phyloP scores from a whole-genome alignment of 2,113 vertebrate genomes.

The Sinocyclocheilus maitianheensis region DNA sequence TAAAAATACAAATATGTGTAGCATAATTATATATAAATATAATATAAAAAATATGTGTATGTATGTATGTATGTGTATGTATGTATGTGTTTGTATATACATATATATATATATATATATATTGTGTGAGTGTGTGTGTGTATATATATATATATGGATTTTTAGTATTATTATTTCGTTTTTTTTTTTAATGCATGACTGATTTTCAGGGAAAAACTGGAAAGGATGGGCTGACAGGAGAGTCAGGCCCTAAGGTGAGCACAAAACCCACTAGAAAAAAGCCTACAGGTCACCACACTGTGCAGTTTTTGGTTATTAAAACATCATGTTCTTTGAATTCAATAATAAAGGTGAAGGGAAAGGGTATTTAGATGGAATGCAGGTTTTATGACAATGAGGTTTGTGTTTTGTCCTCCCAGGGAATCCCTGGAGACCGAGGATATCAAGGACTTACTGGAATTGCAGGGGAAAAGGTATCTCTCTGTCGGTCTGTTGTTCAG shows the following conservation, averaged over 20 bases:
- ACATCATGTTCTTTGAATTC: background rate
- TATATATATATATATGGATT: too few species aligned
- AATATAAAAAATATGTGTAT: too few species aligned
- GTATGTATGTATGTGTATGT: too few species aligned
- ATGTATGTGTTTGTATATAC: too few species aligned
- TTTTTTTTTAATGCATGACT: constrained; percentile 11
- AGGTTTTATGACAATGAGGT: background rate
- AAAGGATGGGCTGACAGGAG: constrained; percentile 64
- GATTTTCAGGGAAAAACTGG: constrained; percentile 73
- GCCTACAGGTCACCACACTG: background rate
- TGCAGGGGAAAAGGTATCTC: constrained; percentile 57
- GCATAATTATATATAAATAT: too few species aligned
- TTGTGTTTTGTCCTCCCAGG: constrained; percentile 59
- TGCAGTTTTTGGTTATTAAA: background rate
- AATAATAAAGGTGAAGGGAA: background rate
- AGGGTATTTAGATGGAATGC: background rate
- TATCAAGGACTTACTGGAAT: constrained; percentile 66
- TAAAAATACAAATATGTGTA: too few species aligned
- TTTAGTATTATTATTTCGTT: background rate
- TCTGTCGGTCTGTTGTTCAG: background rate
- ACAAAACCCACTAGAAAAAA: background rate
- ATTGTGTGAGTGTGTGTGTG: too few species aligned
- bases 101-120: too few species aligned
- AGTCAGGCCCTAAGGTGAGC: constrained; percentile 64
- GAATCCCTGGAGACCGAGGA: constrained; percentile 62